phyloP scores from a whole-genome alignment of 2,888 invertebrate species.

The Malthinus seriepunctatus region DNA sequence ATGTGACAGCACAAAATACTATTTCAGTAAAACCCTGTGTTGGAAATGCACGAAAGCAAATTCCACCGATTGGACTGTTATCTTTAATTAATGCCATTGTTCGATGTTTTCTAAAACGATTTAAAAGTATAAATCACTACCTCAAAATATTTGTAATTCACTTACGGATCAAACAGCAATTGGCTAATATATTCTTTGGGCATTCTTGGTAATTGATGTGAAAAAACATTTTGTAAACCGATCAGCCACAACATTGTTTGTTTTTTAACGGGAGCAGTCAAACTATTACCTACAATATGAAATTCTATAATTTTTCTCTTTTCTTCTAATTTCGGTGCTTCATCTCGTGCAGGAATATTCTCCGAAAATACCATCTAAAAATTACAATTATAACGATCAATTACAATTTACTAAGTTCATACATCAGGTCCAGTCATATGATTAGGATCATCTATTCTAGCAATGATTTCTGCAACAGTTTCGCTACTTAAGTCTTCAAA shows the following conservation, averaged over 20 bases:
- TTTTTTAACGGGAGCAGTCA: constrained; percentile 83
- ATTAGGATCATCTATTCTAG: constrained; percentile 81
- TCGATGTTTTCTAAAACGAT: constrained; percentile 80
- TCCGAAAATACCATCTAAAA: constrained; percentile 75
- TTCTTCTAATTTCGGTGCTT: constrained; percentile 89
- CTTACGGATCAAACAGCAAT: constrained; percentile 90
- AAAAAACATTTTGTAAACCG: constrained; percentile 92
- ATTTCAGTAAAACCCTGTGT: constrained; percentile 97
- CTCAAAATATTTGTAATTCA: constrained; percentile 32
- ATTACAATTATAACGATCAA: background rate
- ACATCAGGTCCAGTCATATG: constrained; percentile 84
- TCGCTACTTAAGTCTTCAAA: constrained; percentile 78
- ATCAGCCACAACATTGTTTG: constrained; percentile 94
- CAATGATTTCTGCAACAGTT: constrained; percentile 79
- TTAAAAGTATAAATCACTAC: background rate
- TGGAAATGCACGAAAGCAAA: constrained; percentile 94
- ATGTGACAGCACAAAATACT: constrained; percentile 96
- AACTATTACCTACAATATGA: constrained; percentile 91
- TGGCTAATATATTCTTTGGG: constrained; percentile 96
- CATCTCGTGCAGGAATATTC: constrained; percentile 81
- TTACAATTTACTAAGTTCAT: constrained; percentile 38
- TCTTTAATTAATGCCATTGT: constrained; percentile 90
- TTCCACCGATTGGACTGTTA: constrained; percentile 93
- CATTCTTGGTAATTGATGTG: constrained; percentile 95
- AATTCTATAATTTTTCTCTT: constrained; percentile 87